Conservation (phyloP, 2,113 vertebrate genomes). For the Typhlomys cinereus region DNA sequence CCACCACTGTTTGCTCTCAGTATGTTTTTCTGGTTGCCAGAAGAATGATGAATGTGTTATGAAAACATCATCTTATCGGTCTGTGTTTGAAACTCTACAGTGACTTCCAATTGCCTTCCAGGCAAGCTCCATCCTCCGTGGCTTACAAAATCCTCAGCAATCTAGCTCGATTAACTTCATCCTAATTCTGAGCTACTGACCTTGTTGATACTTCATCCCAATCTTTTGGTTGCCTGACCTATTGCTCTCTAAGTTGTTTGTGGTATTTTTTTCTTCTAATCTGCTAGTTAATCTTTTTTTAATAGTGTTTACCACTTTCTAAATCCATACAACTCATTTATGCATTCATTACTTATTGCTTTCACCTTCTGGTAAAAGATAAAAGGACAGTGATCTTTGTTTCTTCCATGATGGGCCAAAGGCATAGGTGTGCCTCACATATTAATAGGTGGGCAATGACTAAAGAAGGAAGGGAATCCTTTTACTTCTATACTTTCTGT, state of each 20-base stretch:
- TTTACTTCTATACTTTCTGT: not conserved
- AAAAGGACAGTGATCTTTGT: not conserved
- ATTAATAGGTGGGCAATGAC: not conserved
- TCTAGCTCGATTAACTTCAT: not conserved
- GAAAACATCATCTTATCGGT: slow-evolving; percentile 33
- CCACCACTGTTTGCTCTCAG: not conserved
- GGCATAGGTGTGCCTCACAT: not conserved
- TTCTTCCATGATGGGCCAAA: not conserved
- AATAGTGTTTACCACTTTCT: not conserved
- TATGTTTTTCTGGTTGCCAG: not conserved
- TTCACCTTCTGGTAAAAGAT: not conserved
- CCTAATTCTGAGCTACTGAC: not conserved
- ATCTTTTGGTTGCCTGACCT: not conserved
- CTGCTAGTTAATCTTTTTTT: not conserved
- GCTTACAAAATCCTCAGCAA: slow-evolving; percentile 14
- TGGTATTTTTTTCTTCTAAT: not conserved
- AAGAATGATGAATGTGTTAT: slow-evolving; percentile 58
- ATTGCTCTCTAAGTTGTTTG: not conserved
- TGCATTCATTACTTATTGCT: not conserved
- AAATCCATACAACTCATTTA: not conserved
- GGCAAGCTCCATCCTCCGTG: slow-evolving; percentile 39
- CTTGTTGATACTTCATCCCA: not conserved
- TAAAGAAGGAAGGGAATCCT: not conserved
- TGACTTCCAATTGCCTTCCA: slow-evolving; percentile 2
- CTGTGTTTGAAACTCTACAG: slow-evolving; percentile 37